Evolutionary conservation across 2,888 invertebrate species (phyloP), one percentile per base, ranked within the genome.

Genomic region (Parasteatoda lunata): DNA sequence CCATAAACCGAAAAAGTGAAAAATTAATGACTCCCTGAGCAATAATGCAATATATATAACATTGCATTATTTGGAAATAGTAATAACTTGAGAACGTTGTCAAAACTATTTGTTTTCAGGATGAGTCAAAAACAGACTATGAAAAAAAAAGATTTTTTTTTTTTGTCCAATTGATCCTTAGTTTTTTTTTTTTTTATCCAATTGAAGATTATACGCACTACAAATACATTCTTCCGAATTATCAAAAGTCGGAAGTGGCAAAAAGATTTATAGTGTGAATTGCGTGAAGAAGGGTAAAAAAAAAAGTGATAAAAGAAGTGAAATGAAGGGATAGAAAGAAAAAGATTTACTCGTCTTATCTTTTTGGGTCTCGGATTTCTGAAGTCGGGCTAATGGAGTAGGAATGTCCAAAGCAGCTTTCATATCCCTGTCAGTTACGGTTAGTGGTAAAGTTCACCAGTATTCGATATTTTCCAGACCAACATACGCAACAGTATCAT

Each of bases 341-440:
- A 54, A 54, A 73, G 54, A 9, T 5, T 45, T 45, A 59, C 59
- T 59, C 59, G 4, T 7, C 48, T 70, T 48, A n/a, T 11, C 70
- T 70, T 49, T 4, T n/a, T 48, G n/a, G 47, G 47, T 48, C 11
- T 47, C 70, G 9, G 49, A 9, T 48, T 48, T 51, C 72, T 49
- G 51, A 73, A 70, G 30, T 52, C 49, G 47, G 9, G 15, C 65
- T 15, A 65, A 65, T 77, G n/a, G 15, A 75, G 45, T 8, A 48
- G 76, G 65, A 65, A 77, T 45, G 15, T 59, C 49, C 66, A 6
- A 65, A 48, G 15, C 49, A 71, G 79, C 79, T 71, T 70, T 79
- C 79, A 73, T 13, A 52, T 52, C 51, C n/a, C 52, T 80, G 80
- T 54, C 72, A 73, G 13, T 64, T 47, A 51, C 66, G 66, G 72